Evolutionary conservation across 2,113 vertebrate species (phyloP), one percentile per base, ranked within the genome.

Genomic region (Aspiorhynchus laticeps): DNA sequence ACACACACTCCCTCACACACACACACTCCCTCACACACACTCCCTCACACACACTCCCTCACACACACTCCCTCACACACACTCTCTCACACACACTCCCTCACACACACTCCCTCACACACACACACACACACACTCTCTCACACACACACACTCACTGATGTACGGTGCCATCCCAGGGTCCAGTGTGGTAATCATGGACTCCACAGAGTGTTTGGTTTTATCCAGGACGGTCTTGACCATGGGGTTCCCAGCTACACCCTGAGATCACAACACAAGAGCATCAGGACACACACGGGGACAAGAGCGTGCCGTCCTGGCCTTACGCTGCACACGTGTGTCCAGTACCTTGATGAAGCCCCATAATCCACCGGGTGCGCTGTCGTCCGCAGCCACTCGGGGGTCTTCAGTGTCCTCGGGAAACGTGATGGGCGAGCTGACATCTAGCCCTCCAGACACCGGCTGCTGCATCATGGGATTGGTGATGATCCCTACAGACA

Each of bases 161-260:
- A 99, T 99, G 87, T 98, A 99, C 0, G 98, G 97, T 90, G 96
- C 97, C 98, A 99, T 99, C 91, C 98, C 98, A 19, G 98, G 98
- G 90, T 99, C 98, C 94, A 99, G 95, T 0, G 98, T 99, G 1
- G 98, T 99, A 86, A 99, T 99, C 97, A 99, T 97, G 15, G 96
- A 97, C 93, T 99, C 98, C 24, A 99, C 96, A 0, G 98, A 99
- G 92, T 98, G 95, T 84, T 98, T 99, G 59, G 98, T 99, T 94
- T 96, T 98, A 92, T 99, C 97, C 86, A 99, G 94, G 87, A 99
- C 97, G 0, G 97, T 96, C 86, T 97, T 99, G 75, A 99, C 97
- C 87, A 99, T 91, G 2, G 96, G 93, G 91, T 98, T 99, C 28
- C 97, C 98, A 48, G 98, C 97, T 43, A 99, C 98, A 73, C 98